Evolutionary conservation across 2,888 invertebrate species (phyloP).

Genomic region (Fragum fragum): DNA sequence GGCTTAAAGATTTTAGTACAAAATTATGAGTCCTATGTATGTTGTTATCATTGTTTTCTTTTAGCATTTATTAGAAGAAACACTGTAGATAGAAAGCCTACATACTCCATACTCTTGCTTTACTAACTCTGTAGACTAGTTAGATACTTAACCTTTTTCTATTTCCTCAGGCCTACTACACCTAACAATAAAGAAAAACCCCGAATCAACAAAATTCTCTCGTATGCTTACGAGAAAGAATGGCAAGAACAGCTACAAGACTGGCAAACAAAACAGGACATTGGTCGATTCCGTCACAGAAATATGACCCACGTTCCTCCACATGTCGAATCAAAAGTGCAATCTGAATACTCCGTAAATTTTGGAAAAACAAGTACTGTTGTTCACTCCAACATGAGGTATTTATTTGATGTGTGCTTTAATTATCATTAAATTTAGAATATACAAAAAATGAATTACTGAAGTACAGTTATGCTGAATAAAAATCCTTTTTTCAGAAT

Average conservation of each 20-base stretch:
- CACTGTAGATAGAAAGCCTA: background rate
- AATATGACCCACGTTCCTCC: constrained; percentile 56
- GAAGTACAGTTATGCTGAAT: no score
- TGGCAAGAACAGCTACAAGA: constrained; percentile 74
- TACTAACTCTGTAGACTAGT: background rate
- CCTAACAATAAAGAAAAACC: constrained; percentile 50
- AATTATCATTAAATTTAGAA: no score
- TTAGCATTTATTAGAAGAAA: no score
- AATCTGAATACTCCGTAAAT: constrained; percentile 67
- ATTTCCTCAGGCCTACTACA: constrained; percentile 38
- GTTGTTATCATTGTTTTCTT: no score
- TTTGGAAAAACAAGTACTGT: constrained; percentile 56
- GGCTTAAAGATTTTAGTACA: no score
- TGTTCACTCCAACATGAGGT: constrained; percentile 40
- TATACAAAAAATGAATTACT: no score
- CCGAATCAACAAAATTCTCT: constrained; percentile 74
- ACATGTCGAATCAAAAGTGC: constrained; percentile 42
- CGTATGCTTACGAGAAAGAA: constrained; percentile 76
- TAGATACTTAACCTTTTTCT: background rate
- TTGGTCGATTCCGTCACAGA: constrained; percentile 56
- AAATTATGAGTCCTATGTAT: no score
- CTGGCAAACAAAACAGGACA: constrained; percentile 72
- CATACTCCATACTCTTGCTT: background rate
- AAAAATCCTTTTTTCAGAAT: no score
- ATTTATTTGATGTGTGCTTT: constrained; percentile 14